Evolutionary conservation across 2,888 invertebrate genomes (phyloP), one percentile per base, ranked within the genome.

Genomic region (Heteromurus nitidus): DNA sequence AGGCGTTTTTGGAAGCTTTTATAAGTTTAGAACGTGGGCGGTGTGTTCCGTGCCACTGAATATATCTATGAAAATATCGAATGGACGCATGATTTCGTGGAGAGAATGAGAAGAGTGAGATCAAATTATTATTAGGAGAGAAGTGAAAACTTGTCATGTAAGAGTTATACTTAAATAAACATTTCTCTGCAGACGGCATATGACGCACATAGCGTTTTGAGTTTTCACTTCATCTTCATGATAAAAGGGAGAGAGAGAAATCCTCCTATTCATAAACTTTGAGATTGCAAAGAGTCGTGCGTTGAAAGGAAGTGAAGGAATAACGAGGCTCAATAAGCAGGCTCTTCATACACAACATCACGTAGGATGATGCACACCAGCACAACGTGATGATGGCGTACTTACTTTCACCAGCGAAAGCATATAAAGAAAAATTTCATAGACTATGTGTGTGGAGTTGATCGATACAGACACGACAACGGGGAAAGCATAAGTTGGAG

Each of bases 391-490:
- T n/a, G n/a, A n/a, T 7, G 30, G 60, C 26, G n/a, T 60, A 60
- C n/a, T n/a, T n/a, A n/a, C 18, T 30, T 58, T 58, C 58, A 58
- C 58, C 58, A 58, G 16, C 9, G 26, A 28, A 26, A 55, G 5
- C 16, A 47, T n/a, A n/a, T n/a, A n/a, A n/a, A n/a, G n/a, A n/a
- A n/a, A n/a, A n/a, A n/a, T n/a, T n/a, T n/a, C n/a, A n/a, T n/a
- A n/a, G n/a, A n/a, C n/a, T n/a, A 20, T 58, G 26, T n/a, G 58
- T n/a, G 16, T 36, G 28, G 62, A 77, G 70, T 64, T 77, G 77
- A 77, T 77, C 77, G 77, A 77, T 77, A 77, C 69, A 20, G 69
- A 77, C 69, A 69, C 36, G 36, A 50, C 50, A 50, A 50, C 1
- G 58, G 11, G n/a, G 50, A 50, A 50, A 11, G 26, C 28, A 64